Base-by-base conservation (phyloP, 92 coral and sea anemone species). In the Bergia sp. region DNA sequence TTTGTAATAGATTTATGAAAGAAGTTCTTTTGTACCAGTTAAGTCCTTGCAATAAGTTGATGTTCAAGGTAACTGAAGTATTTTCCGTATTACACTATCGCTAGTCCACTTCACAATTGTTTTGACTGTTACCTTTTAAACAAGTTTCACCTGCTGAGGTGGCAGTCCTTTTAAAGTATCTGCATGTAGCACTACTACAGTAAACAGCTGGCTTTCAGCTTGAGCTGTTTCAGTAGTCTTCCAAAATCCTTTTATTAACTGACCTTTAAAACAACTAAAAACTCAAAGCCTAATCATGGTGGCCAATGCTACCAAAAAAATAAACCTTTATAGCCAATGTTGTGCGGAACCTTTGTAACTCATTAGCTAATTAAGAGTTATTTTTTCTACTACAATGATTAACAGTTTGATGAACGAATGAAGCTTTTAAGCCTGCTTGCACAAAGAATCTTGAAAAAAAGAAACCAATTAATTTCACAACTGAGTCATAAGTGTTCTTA, bases 51-150 rank as follows among this genome's bases (percentile, higher is more conserved):
- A 44, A 44, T 5, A 44, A 44, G 47, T 44, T 44, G 3, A 44
- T 44, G 47, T 44, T 44, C 47, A 44, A 44, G 47, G 47, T 44
- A 44, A 2, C 47, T 44, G 47, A 44, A 44, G 15, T 61, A 61
- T 61, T 61, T 61, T 61, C 23, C n/a, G 2, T 61, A 61, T 61
- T 61, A 9, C 3, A 61, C 47, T 44, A 44, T 44, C 47, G 55
- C 55, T 49, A 49, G 55, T 49, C 55, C 55, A 49, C 9, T 49
- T 66, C 73, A 18, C 73, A 66, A 66, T 66, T 66, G 73, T 66
- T 66, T 66, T 66, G 73, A 66, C 73, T 66, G 37, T 18, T 66
- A 66, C 36, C 73, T 66, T 66, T 66, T 66, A 66, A 66, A 66
- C 73, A 66, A 66, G 16, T 66, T 66, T 66, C 73, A 66, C 73